phyloP scores from a whole-genome alignment of 2,113 vertebrate genomes.

The Cephalophus harveyi region DNA sequence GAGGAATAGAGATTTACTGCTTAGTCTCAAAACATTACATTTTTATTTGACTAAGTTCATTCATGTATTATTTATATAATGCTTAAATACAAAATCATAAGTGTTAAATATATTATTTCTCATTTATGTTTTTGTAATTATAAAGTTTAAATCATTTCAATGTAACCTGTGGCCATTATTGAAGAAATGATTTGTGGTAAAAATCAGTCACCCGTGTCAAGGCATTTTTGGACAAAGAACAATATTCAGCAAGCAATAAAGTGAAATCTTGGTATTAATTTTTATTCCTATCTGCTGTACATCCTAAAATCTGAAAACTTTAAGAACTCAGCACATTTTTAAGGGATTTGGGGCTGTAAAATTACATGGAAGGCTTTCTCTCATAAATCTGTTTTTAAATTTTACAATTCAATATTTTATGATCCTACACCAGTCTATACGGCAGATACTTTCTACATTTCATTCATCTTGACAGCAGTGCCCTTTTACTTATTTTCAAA shows the following conservation, averaged over 20 bases:
- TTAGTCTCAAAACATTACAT: neutral
- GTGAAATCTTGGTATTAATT: constrained; percentile 20
- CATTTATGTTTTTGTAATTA: constrained; percentile 10
- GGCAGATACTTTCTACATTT: neutral
- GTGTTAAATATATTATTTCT: neutral
- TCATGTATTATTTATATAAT: neutral
- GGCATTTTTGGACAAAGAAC: neutral
- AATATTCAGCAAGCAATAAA: constrained; percentile 20
- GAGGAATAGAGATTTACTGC: neutral
- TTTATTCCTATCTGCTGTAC: neutral
- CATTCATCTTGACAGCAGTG: constrained; percentile 6
- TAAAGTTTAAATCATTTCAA: neutral
- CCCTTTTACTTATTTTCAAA: constrained; percentile 36
- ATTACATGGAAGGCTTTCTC: neutral
- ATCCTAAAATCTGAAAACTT: neutral
- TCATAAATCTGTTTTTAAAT: neutral
- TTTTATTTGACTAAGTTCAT: neutral
- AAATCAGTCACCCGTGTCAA: neutral
- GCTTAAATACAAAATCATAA: neutral
- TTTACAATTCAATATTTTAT: constrained; percentile 26
- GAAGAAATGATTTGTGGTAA: neutral
- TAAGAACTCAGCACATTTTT: neutral
- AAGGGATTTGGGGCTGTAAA: neutral
- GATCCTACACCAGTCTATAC: neutral
- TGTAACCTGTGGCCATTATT: neutral